Base-by-base conservation (phyloP, 2,888 invertebrate species). In the Galerucella nymphaeae region DNA sequence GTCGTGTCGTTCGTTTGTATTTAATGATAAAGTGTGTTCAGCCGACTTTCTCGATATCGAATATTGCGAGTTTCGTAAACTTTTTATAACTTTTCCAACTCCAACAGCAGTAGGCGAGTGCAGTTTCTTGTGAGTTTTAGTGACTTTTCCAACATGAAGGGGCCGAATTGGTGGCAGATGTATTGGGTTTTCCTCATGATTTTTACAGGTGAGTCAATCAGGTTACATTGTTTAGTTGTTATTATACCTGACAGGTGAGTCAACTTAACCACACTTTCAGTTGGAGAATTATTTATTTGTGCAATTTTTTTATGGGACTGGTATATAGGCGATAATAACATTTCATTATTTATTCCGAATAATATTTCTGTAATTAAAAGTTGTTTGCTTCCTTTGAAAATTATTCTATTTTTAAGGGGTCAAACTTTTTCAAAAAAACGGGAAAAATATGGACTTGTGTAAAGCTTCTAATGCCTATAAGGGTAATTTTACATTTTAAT, bases 131-230 rank as follows among this genome's bases (percentile, higher is more conserved):
- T 63, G 74, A 68, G 65, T 63, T 77, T 72, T 68, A 68, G 77
- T 75, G 76, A 78, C 73, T 75, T 74, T 73, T 57, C 70, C 63
- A 71, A 41, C 18, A 79, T 76, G 78, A 61, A 69, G 72, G 45
- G 58, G 45, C 41, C 14, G 48, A 59, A 53, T 64, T 67, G 73
- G 59, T 70, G 59, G 66, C 66, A 72, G 72, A 50, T 75, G 75
- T 73, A 75, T 75, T 75, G 72, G 64, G 73, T 73, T 63, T 68
- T 75, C 72, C 30, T 78, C 74, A 72, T 71, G 61, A 72, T 72
- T 57, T 66, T 77, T 67, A 79, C 79, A 79, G 79, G 79, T 79
- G 78, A 77, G 79, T 77, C 75, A 75, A 74, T 70, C 66, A 14
- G 41, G 13, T 65, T 65, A 38, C 20, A 65, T 55, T 67, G 69